Conservation (phyloP, 2,888 invertebrate species). For the Stramonita haemastoma region DNA sequence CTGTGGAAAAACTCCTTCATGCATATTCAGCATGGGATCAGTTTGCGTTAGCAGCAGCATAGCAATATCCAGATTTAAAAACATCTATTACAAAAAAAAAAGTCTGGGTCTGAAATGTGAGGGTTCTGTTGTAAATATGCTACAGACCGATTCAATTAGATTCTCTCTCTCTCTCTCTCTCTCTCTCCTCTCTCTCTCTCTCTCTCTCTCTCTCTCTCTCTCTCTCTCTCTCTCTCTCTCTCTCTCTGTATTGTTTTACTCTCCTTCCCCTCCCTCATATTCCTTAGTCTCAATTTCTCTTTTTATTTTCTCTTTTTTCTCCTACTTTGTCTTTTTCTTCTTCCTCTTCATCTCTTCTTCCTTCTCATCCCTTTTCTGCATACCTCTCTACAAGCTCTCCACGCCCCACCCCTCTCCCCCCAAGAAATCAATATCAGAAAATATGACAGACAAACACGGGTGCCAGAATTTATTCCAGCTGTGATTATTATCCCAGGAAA, state of each 20-base stretch:
- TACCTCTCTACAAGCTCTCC: background rate
- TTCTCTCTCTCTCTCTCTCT: background rate
- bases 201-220: conserved; percentile 23
- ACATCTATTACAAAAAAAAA: too few relatives aligned
- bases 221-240: background rate
- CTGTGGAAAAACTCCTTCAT: too few relatives aligned
- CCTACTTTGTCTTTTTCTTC: background rate
- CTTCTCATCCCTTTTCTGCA: background rate
- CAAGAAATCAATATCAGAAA: too few relatives aligned
- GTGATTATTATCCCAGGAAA: background rate
- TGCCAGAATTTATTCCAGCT: background rate
- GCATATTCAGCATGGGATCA: too few relatives aligned
- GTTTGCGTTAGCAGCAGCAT: too few relatives aligned
- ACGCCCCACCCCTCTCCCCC: background rate
- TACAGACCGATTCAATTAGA: too few relatives aligned
- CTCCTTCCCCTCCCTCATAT: background rate
- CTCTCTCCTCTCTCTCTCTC: conserved; percentile 17
- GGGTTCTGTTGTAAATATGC: too few relatives aligned
- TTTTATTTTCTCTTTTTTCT: background rate
- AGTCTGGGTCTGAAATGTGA: too few relatives aligned
- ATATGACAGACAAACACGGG: too few relatives aligned
- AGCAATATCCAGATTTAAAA: too few relatives aligned
- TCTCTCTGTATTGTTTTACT: background rate
- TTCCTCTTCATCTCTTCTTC: background rate
- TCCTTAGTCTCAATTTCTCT: background rate